These are phyloP conservation scores for Gallinago solitaria DNA, from an alignment of 2,797 vertebrate genomes.

Conservation along the genomic window DNA sequence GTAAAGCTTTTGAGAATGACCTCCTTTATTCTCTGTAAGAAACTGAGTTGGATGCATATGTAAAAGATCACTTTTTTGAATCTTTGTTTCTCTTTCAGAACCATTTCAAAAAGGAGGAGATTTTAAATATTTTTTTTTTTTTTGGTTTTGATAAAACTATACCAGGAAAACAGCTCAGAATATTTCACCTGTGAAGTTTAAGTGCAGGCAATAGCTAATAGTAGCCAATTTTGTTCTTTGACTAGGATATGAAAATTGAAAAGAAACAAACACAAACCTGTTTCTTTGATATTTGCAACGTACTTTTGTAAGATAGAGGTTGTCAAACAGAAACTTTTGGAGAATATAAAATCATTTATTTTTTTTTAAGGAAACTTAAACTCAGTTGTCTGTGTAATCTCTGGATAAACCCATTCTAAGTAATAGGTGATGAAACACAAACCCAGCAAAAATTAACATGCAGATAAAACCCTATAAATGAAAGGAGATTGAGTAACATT, in stretches of 20 bases:
- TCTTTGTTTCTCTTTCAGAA: neutral
- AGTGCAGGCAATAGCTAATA: neutral
- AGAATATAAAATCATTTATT: neutral
- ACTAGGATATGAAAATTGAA: neutral
- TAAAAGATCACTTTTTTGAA: neutral
- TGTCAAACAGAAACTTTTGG: neutral
- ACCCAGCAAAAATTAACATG: neutral
- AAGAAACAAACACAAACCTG: neutral
- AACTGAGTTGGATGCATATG: neutral
- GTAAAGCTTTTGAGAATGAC: neutral
- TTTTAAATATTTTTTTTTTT: accelerated
- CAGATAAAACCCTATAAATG: neutral
- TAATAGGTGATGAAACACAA: neutral
- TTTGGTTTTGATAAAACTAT: neutral
- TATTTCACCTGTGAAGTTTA: conserved; percentile 23
- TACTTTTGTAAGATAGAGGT: neutral
- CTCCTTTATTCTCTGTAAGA: neutral
- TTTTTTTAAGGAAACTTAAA: neutral
- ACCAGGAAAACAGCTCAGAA: neutral
- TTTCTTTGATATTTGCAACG: neutral
- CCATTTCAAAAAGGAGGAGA: neutral
- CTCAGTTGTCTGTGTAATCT: neutral
- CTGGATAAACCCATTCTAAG: neutral
- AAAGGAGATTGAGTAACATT: neutral
- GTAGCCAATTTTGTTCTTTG: neutral